phyloP scores from a whole-genome alignment of 2,888 invertebrate genomes.

The Drosophila eohydei region DNA sequence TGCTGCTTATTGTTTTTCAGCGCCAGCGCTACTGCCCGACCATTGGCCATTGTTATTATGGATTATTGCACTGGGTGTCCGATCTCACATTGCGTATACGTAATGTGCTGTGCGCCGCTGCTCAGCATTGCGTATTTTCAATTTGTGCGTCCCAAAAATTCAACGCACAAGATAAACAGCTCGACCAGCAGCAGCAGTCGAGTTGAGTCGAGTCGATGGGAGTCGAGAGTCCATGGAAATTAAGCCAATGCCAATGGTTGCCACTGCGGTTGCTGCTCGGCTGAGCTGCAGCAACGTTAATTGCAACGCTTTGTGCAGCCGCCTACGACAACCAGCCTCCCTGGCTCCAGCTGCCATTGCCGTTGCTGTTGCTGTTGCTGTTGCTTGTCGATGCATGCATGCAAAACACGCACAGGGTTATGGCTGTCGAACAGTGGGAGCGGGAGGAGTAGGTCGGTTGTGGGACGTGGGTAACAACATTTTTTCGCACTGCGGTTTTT shows the following conservation, averaged over 20 bases:
- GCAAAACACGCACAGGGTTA: constrained; percentile 57
- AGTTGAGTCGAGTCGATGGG: constrained; percentile 18
- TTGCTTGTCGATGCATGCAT: constrained; percentile 52
- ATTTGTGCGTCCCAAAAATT: constrained; percentile 59
- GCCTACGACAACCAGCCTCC: constrained; percentile 29
- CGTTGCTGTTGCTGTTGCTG: constrained; percentile 11
- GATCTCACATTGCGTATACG: constrained; percentile 56
- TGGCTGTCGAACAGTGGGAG: not conserved
- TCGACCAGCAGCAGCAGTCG: constrained; percentile 29
- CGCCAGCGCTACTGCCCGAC: constrained; percentile 3
- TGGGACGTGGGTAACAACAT: constrained; percentile 30
- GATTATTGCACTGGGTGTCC: constrained; percentile 58
- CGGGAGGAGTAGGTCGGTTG: not conserved
- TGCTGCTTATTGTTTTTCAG: constrained; percentile 62
- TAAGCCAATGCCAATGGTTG: constrained; percentile 75
- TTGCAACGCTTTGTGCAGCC: constrained; percentile 74
- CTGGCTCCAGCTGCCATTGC: constrained; percentile 12
- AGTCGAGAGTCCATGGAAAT: constrained; percentile 67
- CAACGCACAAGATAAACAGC: constrained; percentile 72
- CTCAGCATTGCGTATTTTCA: constrained; percentile 70
- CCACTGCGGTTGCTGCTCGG: constrained; percentile 67
- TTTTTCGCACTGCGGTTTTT: constrained; percentile 69
- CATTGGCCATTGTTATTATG: constrained; percentile 72
- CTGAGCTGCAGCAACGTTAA: constrained; percentile 73
- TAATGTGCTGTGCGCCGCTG: constrained; percentile 34